These are phyloP conservation scores for Mystacides longicornis DNA, from an alignment of 2,888 invertebrate species.

Conservation along the genomic window DNA sequence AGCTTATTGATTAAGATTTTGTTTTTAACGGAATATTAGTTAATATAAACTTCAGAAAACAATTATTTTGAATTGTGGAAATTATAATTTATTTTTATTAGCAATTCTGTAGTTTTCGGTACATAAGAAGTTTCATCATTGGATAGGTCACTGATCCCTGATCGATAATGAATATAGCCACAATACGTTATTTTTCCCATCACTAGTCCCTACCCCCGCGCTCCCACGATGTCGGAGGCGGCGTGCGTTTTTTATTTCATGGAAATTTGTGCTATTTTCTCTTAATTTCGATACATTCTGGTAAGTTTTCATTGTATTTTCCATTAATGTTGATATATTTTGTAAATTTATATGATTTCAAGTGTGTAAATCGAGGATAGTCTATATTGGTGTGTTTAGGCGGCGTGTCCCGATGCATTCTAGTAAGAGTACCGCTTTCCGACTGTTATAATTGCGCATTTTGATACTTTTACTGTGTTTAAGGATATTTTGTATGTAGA, in stretches of 20 bases:
- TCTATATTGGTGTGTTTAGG: neutral
- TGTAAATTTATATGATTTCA: neutral
- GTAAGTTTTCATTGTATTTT: neutral
- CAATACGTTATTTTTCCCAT: neutral
- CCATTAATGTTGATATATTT: neutral
- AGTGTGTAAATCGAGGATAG: neutral
- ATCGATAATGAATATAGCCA: neutral
- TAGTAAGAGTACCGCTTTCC: neutral
- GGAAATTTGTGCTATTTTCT: constrained; percentile 5
- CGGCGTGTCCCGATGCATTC: constrained; percentile 1
- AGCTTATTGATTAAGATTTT: no score
- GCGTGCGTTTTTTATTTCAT: constrained; percentile 13
- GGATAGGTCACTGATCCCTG: neutral
- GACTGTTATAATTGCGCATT: constrained; percentile 1
- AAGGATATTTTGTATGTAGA: no score
- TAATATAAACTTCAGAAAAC: no score
- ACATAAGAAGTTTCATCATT: no score
- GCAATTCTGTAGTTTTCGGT: no score
- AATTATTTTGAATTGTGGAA: no score
- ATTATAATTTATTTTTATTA: no score
- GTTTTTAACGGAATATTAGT: no score
- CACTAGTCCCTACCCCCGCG: constrained; percentile 5
- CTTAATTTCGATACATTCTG: neutral
- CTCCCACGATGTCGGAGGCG: constrained; percentile 9
- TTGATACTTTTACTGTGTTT: neutral